Evolutionary conservation across 37 sponge, comb jelly and placozoan genomes (phyloP).

Genomic region (Theonella swinhoei): DNA sequence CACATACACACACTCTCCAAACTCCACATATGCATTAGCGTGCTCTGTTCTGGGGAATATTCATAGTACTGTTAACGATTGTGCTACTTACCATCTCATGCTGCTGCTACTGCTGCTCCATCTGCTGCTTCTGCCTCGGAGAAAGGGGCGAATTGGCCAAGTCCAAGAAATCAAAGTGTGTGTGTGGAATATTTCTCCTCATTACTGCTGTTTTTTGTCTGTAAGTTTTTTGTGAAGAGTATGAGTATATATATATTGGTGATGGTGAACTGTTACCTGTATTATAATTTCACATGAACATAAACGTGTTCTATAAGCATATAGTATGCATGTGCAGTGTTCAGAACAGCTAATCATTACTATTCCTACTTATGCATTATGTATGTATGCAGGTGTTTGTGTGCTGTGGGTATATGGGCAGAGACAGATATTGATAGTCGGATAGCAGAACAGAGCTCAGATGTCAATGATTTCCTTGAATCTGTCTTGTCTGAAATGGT

Average conservation of each 20-base stretch:
- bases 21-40: no score
- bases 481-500: no score
- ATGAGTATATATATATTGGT: not conserved
- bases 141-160: not conserved
- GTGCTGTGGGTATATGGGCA: not conserved
- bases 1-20: not conserved
- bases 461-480: not conserved
- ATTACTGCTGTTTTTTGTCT: not conserved
- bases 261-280: not conserved
- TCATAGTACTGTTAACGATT: not conserved
- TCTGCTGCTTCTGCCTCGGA: not conserved
- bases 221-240: not conserved
- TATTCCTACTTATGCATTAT: no score
- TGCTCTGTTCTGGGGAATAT: conserved; percentile 2
- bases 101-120: not conserved
- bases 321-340: not conserved
- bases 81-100: not conserved
- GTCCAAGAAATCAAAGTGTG: not conserved
- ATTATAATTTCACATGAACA: not conserved
- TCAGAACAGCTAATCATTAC: not conserved
- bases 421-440: not conserved
- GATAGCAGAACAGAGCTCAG: not conserved
- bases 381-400: not conserved
- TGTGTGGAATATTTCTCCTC: not conserved
- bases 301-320: not conserved